Base-by-base conservation (phyloP, 2,888 invertebrate species). In the Pheosia tremula region DNA sequence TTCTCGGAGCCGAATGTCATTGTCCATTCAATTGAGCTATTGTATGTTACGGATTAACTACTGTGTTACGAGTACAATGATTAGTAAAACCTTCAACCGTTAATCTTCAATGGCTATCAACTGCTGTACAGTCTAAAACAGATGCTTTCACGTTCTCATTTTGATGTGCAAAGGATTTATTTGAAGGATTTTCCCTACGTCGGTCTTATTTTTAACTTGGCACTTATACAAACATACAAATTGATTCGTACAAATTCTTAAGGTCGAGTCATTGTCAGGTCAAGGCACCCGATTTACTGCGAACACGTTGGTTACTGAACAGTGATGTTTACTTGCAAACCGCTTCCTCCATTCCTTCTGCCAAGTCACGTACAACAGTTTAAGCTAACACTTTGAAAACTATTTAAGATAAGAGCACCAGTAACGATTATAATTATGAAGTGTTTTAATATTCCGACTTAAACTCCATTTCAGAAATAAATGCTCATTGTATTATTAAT, bases 1-100 rank as follows among this genome's bases (percentile, higher is more conserved):
- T 64, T 79, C 74, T 73, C 72, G 66, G 68, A 79, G 79, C 80
- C 78, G 80, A 84, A 82, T 84, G 78, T 78, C 80, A 83, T 83
- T 83, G 79, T 81, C 78, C 77, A 79, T 82, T 79, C 74, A 77
- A 79, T 78, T 77, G 73, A 11, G 9, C 56, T 56, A 54, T 38
- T 75, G 75, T 71, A 47, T 47, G 47, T 47, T 47, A n/a, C 47
- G 4, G 47, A n/a, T 43, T 10, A 47, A 50, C 68, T 70, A 71
- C 79, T 77, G 77, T 82, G 66, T 79, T 74, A 67, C 75, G 79
- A 24, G 24, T 49, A 49, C 49, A 49, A 52, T 6, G 52, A 24
- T 13, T 52, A 24, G 4, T 52, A 52, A 52, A 52, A 52, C 52
- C 52, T 24, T 49, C 13, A 49, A n/a, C n/a, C 49, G 2, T 13